A percentile compares a stretch with the other conserved stretches of the same genome.
Conservation (phyloP, 2,797 vertebrate species). For the Enteromius argenteus region DNA sequence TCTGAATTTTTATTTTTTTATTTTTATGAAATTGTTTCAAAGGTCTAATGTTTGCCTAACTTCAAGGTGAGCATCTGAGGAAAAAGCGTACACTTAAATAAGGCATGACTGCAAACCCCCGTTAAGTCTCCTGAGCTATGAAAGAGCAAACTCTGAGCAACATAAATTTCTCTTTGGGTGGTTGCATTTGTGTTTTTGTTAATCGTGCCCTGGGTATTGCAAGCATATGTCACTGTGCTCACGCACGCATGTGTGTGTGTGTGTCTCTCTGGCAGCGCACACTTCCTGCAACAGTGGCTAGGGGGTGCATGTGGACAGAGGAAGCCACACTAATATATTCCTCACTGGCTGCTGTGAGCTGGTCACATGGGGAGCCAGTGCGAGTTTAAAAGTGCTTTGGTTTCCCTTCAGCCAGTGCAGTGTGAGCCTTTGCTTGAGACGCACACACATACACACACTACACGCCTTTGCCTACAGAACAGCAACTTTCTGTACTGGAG, state of each 20-base stretch:
- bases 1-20: neutral
- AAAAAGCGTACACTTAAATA: neutral
- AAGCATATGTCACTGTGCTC: constrained; percentile 8
- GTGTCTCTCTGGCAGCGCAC: constrained; percentile 45
- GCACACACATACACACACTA: constrained; percentile 44
- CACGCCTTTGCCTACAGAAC: constrained; percentile 53
- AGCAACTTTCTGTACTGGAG: constrained; percentile 59
- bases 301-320: constrained; percentile 69
- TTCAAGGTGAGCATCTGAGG: neutral
- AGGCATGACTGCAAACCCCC: neutral
- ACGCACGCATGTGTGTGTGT: constrained; percentile 5
- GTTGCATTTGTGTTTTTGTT: constrained; percentile 27
- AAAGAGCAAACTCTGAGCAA: neutral
- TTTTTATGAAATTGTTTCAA: neutral
- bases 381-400: constrained; percentile 78
- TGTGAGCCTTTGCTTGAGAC: constrained; percentile 70
- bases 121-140: neutral
- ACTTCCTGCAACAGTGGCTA: constrained; percentile 67
- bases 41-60: too few relatives aligned
- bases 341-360: constrained; percentile 81
- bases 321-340: constrained; percentile 77
- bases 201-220: constrained; percentile 29
- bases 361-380: constrained; percentile 88
- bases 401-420: constrained; percentile 75
- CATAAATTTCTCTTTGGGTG: neutral